Evolutionary conservation across 2,888 invertebrate species (phyloP).

Genomic region (Dynastes grantii): DNA sequence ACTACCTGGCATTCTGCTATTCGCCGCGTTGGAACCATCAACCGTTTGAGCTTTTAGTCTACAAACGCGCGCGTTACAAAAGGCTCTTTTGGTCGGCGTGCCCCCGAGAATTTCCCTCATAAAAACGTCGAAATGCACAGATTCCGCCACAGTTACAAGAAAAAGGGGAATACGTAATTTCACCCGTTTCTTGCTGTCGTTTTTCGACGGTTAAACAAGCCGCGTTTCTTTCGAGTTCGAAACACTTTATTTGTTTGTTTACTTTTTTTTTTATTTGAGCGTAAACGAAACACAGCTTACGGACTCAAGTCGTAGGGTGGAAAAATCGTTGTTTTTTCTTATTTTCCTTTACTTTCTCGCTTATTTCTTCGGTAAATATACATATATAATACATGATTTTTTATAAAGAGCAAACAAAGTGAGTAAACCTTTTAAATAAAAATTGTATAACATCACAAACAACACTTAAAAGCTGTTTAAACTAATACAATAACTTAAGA

Average conservation of each 20-base stretch:
- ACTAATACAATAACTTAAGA: no score
- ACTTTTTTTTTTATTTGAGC: no score
- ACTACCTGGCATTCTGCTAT: not conserved
- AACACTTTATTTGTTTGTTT: not conserved
- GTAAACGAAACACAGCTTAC: not conserved
- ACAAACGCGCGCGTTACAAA: slow-evolving; percentile 38
- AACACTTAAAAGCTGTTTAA: no score
- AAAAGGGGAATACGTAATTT: not conserved
- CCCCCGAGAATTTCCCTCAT: not conserved
- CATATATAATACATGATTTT: no score
- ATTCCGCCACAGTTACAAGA: no score
- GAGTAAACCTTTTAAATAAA: no score
- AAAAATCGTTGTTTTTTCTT: no score
- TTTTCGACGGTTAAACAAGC: not conserved
- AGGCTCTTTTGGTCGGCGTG: not conserved
- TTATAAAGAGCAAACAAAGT: no score
- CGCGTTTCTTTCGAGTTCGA: not conserved
- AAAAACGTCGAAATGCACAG: not conserved
- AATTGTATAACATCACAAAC: no score
- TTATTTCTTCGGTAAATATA: no score
- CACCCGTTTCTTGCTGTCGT: not conserved
- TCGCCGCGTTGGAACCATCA: not conserved
- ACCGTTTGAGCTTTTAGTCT: slow-evolving; percentile 27
- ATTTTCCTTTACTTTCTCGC: no score
- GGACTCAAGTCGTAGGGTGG: not conserved